A percentile compares a stretch with the other conserved stretches of the same genome.
Evolutionary conservation across 2,888 invertebrate genomes (phyloP).

Genomic region (Sarcophaga rosellei): DNA sequence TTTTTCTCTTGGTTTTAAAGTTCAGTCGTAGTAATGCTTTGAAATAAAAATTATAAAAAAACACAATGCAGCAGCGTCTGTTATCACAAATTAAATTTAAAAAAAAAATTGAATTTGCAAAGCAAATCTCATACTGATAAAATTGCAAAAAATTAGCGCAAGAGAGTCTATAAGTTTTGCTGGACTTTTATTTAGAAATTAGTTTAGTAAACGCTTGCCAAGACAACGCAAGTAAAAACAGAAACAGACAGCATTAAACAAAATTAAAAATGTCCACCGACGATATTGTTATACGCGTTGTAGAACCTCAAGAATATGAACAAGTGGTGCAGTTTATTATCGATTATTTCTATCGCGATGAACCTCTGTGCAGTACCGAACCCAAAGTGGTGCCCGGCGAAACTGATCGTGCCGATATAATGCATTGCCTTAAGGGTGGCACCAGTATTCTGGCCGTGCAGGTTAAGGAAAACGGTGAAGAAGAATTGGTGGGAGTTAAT

Average conservation of each 20-base stretch:
- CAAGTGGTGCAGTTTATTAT: constrained; percentile 51
- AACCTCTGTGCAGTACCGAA: constrained; percentile 46
- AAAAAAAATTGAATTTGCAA: neutral
- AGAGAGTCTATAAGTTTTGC: neutral
- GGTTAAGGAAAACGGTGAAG: constrained; percentile 33
- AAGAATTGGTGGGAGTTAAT: constrained; percentile 51
- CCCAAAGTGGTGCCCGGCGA: constrained; percentile 44
- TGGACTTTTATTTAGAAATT: neutral
- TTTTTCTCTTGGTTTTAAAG: too few species aligned
- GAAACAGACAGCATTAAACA: neutral
- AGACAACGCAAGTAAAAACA: neutral
- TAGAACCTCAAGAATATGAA: constrained; percentile 46
- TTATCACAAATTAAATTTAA: neutral
- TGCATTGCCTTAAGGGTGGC: constrained; percentile 45
- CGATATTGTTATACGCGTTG: constrained; percentile 47
- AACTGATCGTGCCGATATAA: constrained; percentile 26
- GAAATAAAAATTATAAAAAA: neutral
- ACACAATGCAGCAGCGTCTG: neutral
- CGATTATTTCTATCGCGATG: constrained; percentile 54
- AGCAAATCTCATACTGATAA: constrained; percentile 21
- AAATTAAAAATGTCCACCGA: constrained; percentile 26
- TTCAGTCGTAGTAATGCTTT: too few species aligned
- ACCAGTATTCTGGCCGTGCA: constrained; percentile 46
- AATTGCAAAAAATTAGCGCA: neutral
- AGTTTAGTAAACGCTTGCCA: constrained; percentile 8